phyloP scores from a whole-genome alignment of 2,113 vertebrate genomes.

The Saguinus midas region DNA sequence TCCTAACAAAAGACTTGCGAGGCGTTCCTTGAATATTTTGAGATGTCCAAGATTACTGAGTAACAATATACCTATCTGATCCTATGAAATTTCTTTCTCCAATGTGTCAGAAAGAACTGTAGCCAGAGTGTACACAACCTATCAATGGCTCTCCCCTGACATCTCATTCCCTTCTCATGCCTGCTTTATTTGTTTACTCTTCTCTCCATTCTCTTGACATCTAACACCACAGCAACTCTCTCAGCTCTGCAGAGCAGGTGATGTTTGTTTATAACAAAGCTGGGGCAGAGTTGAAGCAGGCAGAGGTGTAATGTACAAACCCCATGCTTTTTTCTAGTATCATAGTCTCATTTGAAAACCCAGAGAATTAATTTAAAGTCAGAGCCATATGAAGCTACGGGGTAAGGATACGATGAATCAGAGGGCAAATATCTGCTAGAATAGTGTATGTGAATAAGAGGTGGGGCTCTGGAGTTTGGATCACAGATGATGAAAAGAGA shows the following conservation, averaged over 20 bases:
- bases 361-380: slow-evolving; percentile 1
- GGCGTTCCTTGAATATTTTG: neutral
- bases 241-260: neutral
- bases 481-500: slow-evolving; percentile 14
- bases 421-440: neutral
- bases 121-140: neutral
- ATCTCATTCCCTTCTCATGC: neutral
- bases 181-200: neutral
- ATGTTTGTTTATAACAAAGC: neutral
- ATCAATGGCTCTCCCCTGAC: neutral
- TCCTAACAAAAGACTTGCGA: neutral
- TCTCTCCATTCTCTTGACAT: neutral
- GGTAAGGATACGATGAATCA: neutral
- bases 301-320: neutral
- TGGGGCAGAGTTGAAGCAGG: neutral
- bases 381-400: neutral
- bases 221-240: neutral
- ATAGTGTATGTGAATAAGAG: neutral
- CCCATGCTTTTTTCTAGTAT: neutral
- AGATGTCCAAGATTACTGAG: neutral
- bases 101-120: neutral
- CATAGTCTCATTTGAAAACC: neutral
- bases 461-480: neutral
- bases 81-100: neutral
- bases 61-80: neutral